These are phyloP conservation scores for Platyscapa corneri DNA, from an alignment of 1,140 invertebrate genomes.

Conservation along the genomic window DNA sequence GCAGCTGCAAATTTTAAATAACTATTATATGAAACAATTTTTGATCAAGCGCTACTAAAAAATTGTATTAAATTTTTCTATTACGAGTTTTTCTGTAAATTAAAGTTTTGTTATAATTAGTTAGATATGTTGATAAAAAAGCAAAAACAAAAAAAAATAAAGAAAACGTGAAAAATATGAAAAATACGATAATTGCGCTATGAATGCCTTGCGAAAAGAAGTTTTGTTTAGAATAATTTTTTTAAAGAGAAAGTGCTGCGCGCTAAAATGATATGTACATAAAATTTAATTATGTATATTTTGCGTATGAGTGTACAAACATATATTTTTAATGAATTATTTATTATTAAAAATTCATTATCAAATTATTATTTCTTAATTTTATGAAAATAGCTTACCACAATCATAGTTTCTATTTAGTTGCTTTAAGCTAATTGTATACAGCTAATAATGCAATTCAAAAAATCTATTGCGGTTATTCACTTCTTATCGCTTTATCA, in stretches of 20 bases:
- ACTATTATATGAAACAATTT: not conserved
- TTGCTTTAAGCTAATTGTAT: not conserved
- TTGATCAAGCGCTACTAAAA: not conserved
- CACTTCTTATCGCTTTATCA: no score
- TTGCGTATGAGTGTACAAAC: constrained; percentile 17
- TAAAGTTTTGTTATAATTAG: not conserved
- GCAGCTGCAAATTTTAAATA: not conserved
- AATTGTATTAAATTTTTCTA: not conserved
- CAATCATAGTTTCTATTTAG: not conserved
- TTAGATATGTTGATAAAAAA: not conserved
- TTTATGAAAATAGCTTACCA: not conserved
- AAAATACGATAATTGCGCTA: not conserved
- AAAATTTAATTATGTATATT: constrained; percentile 49
- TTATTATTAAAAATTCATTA: constrained; percentile 26
- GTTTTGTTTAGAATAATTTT: constrained; percentile 22
- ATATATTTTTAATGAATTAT: constrained; percentile 32
- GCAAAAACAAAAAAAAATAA: not conserved
- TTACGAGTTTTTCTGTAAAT: not conserved
- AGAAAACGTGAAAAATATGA: not conserved
- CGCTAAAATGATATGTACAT: constrained; percentile 39
- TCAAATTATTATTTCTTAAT: constrained; percentile 3
- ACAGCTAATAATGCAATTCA: no score
- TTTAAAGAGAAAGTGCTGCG: constrained; percentile 30
- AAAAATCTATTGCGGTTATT: no score
- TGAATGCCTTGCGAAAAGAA: constrained; percentile 7